A percentile compares a stretch with the other conserved stretches of the same genome.
Conservation (phyloP, 2,113 vertebrate genomes). For the Entosphenus tridentatus region DNA sequence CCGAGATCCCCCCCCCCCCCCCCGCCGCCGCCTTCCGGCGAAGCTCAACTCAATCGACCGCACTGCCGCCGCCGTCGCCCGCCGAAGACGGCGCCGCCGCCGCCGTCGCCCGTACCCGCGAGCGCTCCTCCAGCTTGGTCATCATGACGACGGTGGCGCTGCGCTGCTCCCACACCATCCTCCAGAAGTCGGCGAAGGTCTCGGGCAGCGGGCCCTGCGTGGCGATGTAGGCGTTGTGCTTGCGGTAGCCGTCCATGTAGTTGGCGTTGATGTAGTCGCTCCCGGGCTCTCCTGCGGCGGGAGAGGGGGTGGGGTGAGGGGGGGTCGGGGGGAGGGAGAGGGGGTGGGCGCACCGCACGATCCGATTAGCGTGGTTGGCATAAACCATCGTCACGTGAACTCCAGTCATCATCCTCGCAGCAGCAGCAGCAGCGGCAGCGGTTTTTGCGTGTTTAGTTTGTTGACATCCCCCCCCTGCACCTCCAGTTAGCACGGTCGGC, state of each 20-base stretch:
- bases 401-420: too few species aligned
- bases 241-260: constrained; percentile 90
- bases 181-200: constrained; percentile 94
- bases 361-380: too few species aligned
- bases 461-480: too few species aligned
- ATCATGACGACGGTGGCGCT: constrained; percentile 93
- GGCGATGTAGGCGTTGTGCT: constrained; percentile 95
- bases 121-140: constrained; percentile 90
- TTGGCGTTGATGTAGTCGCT: constrained; percentile 95
- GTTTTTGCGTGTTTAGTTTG: too few species aligned
- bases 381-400: too few species aligned
- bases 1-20: neutral
- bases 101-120: constrained; percentile 28
- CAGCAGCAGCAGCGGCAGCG: too few species aligned
- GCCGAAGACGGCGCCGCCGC: too few species aligned
- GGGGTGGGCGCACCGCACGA: neutral
- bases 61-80: too few species aligned
- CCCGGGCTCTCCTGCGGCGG: constrained; percentile 57
- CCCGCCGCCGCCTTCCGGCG: too few species aligned
- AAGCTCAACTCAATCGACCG: too few species aligned
- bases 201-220: constrained; percentile 78
- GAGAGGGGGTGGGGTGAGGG: neutral
- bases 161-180: constrained; percentile 97
- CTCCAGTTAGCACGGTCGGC: too few species aligned
- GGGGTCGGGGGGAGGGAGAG: neutral